A percentile compares a stretch with the other conserved stretches of the same genome.
Evolutionary conservation across 2,113 vertebrate genomes (phyloP).

Genomic region (Aldabrachelys gigantea): DNA sequence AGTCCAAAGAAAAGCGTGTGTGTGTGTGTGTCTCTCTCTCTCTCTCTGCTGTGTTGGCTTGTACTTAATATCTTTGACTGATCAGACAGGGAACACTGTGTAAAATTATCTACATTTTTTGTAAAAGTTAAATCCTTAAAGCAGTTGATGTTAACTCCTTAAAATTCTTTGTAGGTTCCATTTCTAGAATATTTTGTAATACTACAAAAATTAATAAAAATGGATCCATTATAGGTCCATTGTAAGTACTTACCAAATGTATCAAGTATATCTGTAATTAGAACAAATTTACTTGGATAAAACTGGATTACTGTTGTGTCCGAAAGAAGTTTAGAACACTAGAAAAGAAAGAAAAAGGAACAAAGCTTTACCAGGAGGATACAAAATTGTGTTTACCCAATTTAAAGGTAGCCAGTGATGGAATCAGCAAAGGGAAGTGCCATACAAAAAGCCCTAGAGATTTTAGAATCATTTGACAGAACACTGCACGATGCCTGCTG

Average conservation of each 20-base stretch:
- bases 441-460: background rate
- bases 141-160: background rate
- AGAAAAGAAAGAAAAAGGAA: background rate
- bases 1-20: no score
- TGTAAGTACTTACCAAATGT: conserved; percentile 89
- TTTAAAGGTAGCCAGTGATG: background rate
- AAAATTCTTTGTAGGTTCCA: background rate
- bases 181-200: background rate
- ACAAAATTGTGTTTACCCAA: background rate
- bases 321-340: conserved; percentile 98
- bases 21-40: background rate
- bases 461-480: background rate
- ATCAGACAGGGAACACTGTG: background rate
- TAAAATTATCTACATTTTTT: background rate
- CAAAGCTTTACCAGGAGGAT: background rate
- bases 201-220: background rate
- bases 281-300: conserved; percentile 99
- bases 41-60: background rate
- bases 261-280: conserved; percentile 98
- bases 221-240: background rate
- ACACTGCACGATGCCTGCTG: accelerated
- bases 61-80: background rate
- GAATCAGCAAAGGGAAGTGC: background rate
- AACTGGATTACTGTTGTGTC: conserved; percentile 98
- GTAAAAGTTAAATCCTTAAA: background rate